Base-by-base conservation (phyloP, 1,140 invertebrate species). In the Pemphigus obesinymphae region DNA sequence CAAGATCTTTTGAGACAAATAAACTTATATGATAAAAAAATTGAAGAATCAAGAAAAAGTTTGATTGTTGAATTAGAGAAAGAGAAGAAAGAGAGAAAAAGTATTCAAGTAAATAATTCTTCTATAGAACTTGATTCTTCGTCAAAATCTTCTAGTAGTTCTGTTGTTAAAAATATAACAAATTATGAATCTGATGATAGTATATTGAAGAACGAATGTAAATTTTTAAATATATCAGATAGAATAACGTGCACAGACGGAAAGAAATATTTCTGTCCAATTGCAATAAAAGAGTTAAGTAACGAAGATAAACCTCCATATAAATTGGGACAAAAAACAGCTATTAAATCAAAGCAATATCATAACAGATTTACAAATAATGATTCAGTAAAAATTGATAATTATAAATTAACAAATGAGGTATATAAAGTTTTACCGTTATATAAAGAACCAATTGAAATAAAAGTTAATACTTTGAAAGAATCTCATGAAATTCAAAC, bases 1-100 rank as follows among this genome's bases (percentile, higher is more conserved):
- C 86, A 86, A 82, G 86, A 88, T 15, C 84, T 90, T 48, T 86
- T 88, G 70, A 89, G 89, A 84, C 88, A 90, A 83, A 87, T 90
- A 70, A 88, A 89, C 2, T 40, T 80, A 31, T 80, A 80, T 7
- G 55, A 80, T 3, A 80, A 80, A n/a, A 40, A 80, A 80, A 80
- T 80, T 63, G 76, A 80, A 80, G 37, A 80, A 40, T 61, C 53
- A n/a, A 80, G 31, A 80, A 43, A 45, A 29, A 80, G 37, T 43
- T 61, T 80, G 34, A 26, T 61, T 8, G 40, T 63, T 40, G 76
- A 80, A 63, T 29, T 61, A 29, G 40, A n/a, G n/a, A n/a, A n/a
- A n/a, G n/a, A n/a, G n/a, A n/a, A n/a, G n/a, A n/a, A n/a, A n/a
- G n/a, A 63, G 11, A 80, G 40, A 61, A 80, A 80, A 29, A 78